Conservation (phyloP, 2,113 vertebrate species). For the Mola mola region DNA sequence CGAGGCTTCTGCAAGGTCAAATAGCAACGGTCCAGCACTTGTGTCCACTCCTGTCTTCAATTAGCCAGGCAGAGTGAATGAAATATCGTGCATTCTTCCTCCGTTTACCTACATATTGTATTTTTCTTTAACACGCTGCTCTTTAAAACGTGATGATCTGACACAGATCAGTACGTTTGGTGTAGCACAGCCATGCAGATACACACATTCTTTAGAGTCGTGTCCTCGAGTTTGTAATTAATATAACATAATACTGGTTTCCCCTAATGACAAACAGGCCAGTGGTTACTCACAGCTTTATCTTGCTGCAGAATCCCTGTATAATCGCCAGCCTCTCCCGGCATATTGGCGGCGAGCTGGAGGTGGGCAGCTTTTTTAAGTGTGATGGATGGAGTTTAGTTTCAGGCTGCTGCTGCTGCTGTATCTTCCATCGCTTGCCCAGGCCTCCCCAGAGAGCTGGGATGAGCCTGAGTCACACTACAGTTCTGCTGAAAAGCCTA, state of each 20-base stretch:
- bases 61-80: too few relatives aligned
- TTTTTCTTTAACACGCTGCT: too few relatives aligned
- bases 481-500: constrained; percentile 62
- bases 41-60: too few relatives aligned
- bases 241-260: constrained; percentile 57
- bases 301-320: constrained; percentile 52
- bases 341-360: constrained; percentile 57
- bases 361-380: constrained; percentile 76
- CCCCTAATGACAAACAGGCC: constrained; percentile 55
- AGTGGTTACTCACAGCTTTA: constrained; percentile 48
- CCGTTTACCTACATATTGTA: too few relatives aligned
- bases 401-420: constrained; percentile 59
- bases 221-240: constrained; percentile 68
- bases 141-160: too few relatives aligned
- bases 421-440: constrained; percentile 59
- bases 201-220: constrained; percentile 30
- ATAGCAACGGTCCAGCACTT: too few relatives aligned
- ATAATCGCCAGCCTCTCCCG: constrained; percentile 51
- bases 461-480: constrained; percentile 58
- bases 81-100: too few relatives aligned
- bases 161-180: constrained; percentile 4
- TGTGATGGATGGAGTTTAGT: constrained; percentile 81
- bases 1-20: too few relatives aligned
- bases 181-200: constrained; percentile 30
- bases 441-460: constrained; percentile 53